These are phyloP conservation scores for Seriola rivoliana DNA, from an alignment of 2,113 vertebrate species.

Conservation along the genomic window DNA sequence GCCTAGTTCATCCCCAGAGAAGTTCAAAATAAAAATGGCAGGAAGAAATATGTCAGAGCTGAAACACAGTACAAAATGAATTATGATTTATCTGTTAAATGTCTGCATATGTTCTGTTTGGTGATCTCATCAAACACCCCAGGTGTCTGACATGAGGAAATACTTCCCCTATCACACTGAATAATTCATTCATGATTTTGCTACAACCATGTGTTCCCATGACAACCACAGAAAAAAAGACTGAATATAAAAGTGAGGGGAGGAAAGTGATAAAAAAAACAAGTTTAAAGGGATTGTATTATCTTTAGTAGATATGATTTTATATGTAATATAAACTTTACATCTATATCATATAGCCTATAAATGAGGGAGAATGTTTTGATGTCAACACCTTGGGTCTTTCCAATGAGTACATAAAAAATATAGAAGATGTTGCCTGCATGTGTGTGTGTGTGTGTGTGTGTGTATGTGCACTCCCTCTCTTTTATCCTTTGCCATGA, in stretches of 20 bases:
- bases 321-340: slow-evolving; percentile 51
- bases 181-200: slow-evolving; percentile 46
- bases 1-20: slow-evolving; percentile 10
- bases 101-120: slow-evolving; percentile 42
- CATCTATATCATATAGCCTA: slow-evolving; percentile 47
- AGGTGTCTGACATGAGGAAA: slow-evolving; percentile 34
- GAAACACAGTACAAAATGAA: slow-evolving; percentile 34
- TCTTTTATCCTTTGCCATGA: slow-evolving; percentile 11
- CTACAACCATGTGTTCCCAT: slow-evolving; percentile 53
- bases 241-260: slow-evolving; percentile 12
- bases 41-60: slow-evolving; percentile 4
- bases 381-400: slow-evolving; percentile 36
- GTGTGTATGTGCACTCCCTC: neutral
- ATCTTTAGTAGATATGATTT: slow-evolving; percentile 25
- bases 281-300: slow-evolving; percentile 36
- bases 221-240: slow-evolving; percentile 38
- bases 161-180: slow-evolving; percentile 17
- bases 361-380: slow-evolving; percentile 1
- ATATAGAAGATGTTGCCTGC: neutral
- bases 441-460: slow-evolving; percentile 24
- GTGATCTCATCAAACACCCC: slow-evolving; percentile 33
- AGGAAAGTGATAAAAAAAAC: slow-evolving; percentile 4
- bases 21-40: slow-evolving; percentile 5
- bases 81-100: slow-evolving; percentile 22
- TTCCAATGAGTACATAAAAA: slow-evolving; percentile 21